These are phyloP conservation scores for Bostrychus sinensis DNA, from an alignment of 2,113 vertebrate species.

Conservation along the genomic window DNA sequence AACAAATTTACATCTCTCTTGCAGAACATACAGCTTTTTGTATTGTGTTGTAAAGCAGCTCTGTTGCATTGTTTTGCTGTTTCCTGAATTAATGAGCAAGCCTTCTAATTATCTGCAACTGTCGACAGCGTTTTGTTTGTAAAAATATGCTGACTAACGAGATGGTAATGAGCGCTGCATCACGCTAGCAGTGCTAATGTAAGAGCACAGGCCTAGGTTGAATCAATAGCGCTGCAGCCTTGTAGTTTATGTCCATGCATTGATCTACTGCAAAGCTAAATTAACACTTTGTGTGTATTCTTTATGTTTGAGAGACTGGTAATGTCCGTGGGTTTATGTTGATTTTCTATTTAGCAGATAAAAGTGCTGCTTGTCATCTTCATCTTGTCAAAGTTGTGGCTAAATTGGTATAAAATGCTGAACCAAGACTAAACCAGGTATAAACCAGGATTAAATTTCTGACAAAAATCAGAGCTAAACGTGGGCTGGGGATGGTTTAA, in stretches of 20 bases:
- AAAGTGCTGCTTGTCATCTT: not conserved
- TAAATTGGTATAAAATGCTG: not conserved
- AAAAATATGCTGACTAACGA: conserved; percentile 51
- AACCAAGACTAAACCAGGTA: not conserved
- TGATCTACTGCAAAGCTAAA: conserved; percentile 44
- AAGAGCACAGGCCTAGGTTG: conserved; percentile 19
- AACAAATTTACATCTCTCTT: conserved; percentile 1
- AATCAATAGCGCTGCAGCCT: conserved; percentile 44
- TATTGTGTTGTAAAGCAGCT: conserved; percentile 13
- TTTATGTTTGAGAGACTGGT: not conserved
- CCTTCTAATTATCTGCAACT: conserved; percentile 28
- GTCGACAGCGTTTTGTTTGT: conserved; percentile 13
- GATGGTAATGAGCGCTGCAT: conserved; percentile 32
- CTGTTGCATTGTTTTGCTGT: conserved; percentile 2
- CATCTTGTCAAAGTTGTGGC: not conserved
- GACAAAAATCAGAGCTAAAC: too few relatives aligned
- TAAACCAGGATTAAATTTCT: too few relatives aligned
- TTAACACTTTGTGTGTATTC: conserved; percentile 34
- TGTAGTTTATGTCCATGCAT: conserved; percentile 28
- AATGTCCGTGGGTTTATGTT: not conserved
- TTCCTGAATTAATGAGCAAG: conserved; percentile 3
- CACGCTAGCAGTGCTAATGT: not conserved
- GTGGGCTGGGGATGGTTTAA: too few relatives aligned
- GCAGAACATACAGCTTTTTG: not conserved
- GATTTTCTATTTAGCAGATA: not conserved